These are phyloP conservation scores for Avahi laniger DNA, from an alignment of 2,797 vertebrate species.

Conservation along the genomic window DNA sequence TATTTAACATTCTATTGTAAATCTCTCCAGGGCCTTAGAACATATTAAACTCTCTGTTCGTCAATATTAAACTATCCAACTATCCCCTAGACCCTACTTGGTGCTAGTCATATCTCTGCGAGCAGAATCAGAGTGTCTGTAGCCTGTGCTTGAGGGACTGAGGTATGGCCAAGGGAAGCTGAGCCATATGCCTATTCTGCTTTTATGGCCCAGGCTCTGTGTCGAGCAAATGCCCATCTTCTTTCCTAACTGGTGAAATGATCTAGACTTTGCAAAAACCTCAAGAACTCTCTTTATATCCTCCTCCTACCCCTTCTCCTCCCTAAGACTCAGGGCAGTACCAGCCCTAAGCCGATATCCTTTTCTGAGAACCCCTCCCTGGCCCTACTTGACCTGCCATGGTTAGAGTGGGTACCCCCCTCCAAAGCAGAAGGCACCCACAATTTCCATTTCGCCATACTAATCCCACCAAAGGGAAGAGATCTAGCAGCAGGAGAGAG, in stretches of 20 bases:
- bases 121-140: not conserved
- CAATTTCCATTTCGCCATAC: not conserved
- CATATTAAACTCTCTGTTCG: not conserved
- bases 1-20: constrained; percentile 29
- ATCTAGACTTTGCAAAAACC: not conserved
- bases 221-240: not conserved
- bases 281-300: not conserved
- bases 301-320: not conserved
- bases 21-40: not conserved
- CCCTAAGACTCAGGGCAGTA: not conserved
- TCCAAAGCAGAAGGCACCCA: not conserved
- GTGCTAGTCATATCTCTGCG: not conserved
- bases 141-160: not conserved
- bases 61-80: not conserved
- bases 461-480: not conserved
- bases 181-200: not conserved
- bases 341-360: not conserved
- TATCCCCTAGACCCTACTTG: not conserved
- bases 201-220: not conserved
- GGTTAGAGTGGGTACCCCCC: not conserved
- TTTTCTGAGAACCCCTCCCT: not conserved
- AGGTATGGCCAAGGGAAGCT: not conserved
- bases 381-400: not conserved
- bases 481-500: not conserved
- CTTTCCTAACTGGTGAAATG: not conserved